Evolutionary conservation across 2,113 vertebrate genomes (phyloP).

Genomic region (Nibea coibor): DNA sequence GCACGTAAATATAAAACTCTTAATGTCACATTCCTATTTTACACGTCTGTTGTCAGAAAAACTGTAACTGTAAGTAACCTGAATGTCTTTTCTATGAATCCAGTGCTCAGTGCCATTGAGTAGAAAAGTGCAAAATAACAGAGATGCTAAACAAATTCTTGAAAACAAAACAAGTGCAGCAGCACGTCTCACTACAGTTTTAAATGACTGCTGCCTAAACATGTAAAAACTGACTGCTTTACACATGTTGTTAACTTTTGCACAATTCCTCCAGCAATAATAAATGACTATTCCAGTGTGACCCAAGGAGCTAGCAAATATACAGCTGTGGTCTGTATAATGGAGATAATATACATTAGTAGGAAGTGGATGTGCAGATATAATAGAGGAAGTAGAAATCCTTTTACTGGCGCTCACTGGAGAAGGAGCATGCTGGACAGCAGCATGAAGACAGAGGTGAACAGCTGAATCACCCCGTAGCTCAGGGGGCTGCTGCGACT

Average conservation of each 20-base stretch:
- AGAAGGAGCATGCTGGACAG: constrained; percentile 77
- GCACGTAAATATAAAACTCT: constrained; percentile 6
- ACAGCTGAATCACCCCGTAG: constrained; percentile 52
- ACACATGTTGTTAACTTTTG: constrained; percentile 11
- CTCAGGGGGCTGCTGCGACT: constrained; percentile 32
- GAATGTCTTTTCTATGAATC: constrained; percentile 24
- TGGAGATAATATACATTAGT: constrained; percentile 9
- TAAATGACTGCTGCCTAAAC: neutral
- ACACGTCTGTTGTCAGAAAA: constrained; percentile 17
- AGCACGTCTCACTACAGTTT: neutral
- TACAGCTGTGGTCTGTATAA: neutral
- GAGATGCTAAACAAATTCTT: neutral
- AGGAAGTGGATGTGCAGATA: constrained; percentile 26
- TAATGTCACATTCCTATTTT: constrained; percentile 11
- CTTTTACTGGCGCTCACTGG: constrained; percentile 65
- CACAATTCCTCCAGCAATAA: neutral
- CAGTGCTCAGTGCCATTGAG: neutral
- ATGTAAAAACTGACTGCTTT: neutral
- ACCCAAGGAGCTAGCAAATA: neutral
- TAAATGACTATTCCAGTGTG: constrained; percentile 21
- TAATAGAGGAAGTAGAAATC: constrained; percentile 29
- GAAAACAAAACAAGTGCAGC: neutral
- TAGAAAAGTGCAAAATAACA: constrained; percentile 25
- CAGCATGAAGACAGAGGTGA: constrained; percentile 64
- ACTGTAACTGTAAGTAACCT: neutral